phyloP scores from a whole-genome alignment of 2,888 invertebrate genomes.

The Agonopterix alstromeriana region DNA sequence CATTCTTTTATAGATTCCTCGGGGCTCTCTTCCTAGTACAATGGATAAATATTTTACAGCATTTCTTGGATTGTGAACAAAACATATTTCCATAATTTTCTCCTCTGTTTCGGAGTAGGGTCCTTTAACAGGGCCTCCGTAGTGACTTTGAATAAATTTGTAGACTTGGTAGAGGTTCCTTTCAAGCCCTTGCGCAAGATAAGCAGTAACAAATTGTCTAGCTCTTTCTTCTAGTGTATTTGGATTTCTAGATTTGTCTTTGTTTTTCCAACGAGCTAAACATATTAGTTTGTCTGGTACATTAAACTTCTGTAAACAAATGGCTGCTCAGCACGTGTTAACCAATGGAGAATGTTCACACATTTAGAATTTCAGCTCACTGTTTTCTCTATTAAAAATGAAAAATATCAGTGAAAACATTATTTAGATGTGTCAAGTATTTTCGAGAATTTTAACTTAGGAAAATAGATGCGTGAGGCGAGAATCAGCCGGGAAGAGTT shows the following conservation, averaged over 20 bases:
- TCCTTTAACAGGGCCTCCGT: constrained; percentile 32
- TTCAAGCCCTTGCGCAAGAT: constrained; percentile 45
- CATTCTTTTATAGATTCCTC: constrained; percentile 43
- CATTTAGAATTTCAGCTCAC: too few relatives aligned
- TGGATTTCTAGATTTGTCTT: constrained; percentile 24
- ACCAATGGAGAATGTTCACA: too few relatives aligned
- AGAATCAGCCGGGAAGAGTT: too few relatives aligned
- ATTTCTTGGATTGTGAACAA: constrained; percentile 33
- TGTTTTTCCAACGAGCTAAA: constrained; percentile 51
- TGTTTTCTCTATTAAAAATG: too few relatives aligned
- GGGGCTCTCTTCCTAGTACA: constrained; percentile 43
- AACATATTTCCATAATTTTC: constrained; percentile 51
- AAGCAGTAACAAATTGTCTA: constrained; percentile 43
- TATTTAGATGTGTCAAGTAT: too few relatives aligned
- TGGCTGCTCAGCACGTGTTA: too few relatives aligned
- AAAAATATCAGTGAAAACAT: too few relatives aligned
- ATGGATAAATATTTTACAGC: constrained; percentile 31
- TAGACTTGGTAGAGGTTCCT: constrained; percentile 52
- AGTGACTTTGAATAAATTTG: constrained; percentile 32
- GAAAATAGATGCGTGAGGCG: too few relatives aligned
- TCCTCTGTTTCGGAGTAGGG: constrained; percentile 38
- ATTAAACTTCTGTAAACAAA: constrained; percentile 30
- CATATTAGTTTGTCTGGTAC: constrained; percentile 46
- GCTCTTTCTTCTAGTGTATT: constrained; percentile 34
- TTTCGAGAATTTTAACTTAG: too few relatives aligned